Evolutionary conservation across 2,113 vertebrate genomes (phyloP).

Genomic region (Paratilapia polleni): DNA sequence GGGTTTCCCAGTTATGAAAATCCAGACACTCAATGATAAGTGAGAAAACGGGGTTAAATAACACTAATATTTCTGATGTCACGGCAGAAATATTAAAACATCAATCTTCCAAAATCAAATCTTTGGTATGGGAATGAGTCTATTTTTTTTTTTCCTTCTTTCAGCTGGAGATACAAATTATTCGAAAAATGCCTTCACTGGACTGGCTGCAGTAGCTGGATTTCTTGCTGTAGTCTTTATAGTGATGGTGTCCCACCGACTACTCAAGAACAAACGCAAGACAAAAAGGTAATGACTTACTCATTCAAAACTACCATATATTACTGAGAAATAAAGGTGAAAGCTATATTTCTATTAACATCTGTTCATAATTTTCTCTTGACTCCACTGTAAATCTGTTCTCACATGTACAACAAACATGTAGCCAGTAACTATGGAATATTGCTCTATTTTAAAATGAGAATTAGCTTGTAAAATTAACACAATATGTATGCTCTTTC

Average conservation of each 20-base stretch:
- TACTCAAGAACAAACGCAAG: slow-evolving; percentile 19
- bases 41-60: not conserved
- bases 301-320: not conserved
- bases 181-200: slow-evolving; percentile 19
- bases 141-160: not conserved
- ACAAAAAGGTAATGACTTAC: slow-evolving; percentile 36
- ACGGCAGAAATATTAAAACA: not conserved
- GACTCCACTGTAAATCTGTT: not conserved
- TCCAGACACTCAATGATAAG: too few relatives aligned
- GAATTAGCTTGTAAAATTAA: too few relatives aligned
- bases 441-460: too few relatives aligned
- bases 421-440: not conserved
- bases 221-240: slow-evolving; percentile 68
- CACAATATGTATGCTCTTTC: too few relatives aligned
- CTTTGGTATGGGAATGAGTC: not conserved
- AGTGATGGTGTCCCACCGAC: not conserved
- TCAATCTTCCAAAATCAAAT: accelerated
- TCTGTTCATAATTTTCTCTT: not conserved
- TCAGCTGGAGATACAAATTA: not conserved
- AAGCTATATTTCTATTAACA: not conserved
- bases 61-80: not conserved
- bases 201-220: slow-evolving; percentile 64
- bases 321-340: not conserved
- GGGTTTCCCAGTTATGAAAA: too few relatives aligned
- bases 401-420: not conserved